Percentiles rank a stretch among this genome's conserved stretches.
Evolutionary conservation across 2,888 invertebrate genomes (phyloP).

Genomic region (Horisme vitalbata): DNA sequence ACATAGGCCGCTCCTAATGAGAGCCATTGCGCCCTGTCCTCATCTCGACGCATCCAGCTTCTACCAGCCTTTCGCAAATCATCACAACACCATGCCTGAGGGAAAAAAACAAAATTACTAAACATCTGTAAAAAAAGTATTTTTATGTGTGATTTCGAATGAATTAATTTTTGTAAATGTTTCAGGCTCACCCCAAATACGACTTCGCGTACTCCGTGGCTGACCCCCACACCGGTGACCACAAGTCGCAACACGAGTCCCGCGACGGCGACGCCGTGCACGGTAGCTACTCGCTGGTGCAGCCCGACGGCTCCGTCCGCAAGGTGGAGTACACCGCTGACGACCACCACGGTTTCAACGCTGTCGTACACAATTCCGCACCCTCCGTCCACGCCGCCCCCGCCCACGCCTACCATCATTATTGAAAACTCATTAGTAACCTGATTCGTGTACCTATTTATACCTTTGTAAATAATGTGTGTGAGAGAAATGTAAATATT

Average conservation of each 20-base stretch:
- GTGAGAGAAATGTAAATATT: conserved; percentile 44
- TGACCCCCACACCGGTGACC: conserved; percentile 82
- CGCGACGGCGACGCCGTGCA: conserved; percentile 81
- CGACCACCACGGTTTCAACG: conserved; percentile 54
- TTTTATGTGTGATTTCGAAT: not conserved
- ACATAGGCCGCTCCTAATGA: too few relatives aligned
- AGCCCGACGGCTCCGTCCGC: conserved; percentile 77
- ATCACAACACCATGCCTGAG: too few relatives aligned
- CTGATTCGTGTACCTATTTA: conserved; percentile 25
- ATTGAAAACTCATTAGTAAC: conserved; percentile 32
- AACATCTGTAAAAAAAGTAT: not conserved
- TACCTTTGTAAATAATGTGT: conserved; percentile 41
- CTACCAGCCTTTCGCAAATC: too few relatives aligned
- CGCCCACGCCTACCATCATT: conserved; percentile 55
- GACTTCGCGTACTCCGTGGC: conserved; percentile 79
- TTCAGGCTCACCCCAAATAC: conserved; percentile 67
- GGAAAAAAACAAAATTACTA: conserved; percentile 3
- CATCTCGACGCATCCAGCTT: too few relatives aligned
- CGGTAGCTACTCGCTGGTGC: conserved; percentile 82
- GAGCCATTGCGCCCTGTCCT: too few relatives aligned
- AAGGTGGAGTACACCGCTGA: conserved; percentile 76
- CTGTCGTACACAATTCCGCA: conserved; percentile 72
- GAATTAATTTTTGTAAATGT: not conserved
- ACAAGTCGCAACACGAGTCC: conserved; percentile 79
- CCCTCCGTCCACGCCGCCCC: conserved; percentile 61